These are phyloP conservation scores for Anthoscopus minutus DNA, from an alignment of 2,113 vertebrate genomes.

Conservation along the genomic window DNA sequence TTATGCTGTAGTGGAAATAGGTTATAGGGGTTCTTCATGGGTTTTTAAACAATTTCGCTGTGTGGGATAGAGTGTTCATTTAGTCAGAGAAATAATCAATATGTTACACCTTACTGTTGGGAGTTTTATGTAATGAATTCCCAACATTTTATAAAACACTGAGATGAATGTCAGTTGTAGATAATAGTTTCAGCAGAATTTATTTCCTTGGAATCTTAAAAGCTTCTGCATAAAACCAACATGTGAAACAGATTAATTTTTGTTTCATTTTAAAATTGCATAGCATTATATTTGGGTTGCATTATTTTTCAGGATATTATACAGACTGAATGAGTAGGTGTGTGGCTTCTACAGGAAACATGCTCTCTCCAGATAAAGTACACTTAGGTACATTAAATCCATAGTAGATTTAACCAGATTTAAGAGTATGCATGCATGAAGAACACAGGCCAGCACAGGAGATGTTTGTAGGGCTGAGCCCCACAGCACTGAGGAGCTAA, in stretches of 20 bases:
- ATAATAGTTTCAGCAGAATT: background rate
- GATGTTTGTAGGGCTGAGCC: background rate
- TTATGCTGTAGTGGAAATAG: background rate
- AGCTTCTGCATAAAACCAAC: constrained; percentile 10
- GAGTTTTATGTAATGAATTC: background rate
- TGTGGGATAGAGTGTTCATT: background rate
- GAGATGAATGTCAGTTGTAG: background rate
- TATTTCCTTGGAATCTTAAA: background rate
- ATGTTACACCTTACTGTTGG: background rate
- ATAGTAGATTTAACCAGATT: background rate
- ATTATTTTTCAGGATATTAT: background rate
- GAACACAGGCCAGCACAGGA: background rate
- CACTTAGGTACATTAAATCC: background rate
- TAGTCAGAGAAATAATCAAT: constrained; percentile 5
- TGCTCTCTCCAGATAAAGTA: background rate
- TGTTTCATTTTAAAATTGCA: background rate
- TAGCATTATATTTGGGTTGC: background rate
- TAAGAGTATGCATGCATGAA: background rate
- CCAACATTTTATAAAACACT: constrained; percentile 16
- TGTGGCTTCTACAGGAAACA: background rate
- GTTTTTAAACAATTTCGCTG: background rate
- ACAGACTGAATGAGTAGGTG: too few relatives aligned
- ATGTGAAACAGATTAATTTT: background rate
- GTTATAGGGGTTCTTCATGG: background rate
- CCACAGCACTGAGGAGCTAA: background rate